phyloP scores from a whole-genome alignment of 2,113 vertebrate genomes.

The Ia io region DNA sequence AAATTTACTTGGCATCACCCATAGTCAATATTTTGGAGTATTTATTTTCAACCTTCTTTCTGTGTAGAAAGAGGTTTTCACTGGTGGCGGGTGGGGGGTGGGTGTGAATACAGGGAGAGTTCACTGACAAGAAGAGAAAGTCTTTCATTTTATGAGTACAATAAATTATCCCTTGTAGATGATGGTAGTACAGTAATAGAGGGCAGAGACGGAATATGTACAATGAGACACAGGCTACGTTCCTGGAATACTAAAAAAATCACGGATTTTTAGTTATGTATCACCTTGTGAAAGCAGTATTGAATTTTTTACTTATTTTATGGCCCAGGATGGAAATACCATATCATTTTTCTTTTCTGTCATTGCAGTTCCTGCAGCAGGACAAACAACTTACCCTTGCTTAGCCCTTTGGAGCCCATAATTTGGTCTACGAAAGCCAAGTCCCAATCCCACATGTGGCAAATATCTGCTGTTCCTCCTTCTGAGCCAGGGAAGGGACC shows the following conservation, averaged over 20 bases:
- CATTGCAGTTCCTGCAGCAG: neutral
- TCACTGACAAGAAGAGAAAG: conserved; percentile 18
- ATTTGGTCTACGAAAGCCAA: neutral
- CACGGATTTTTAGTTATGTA: neutral
- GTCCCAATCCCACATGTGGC: neutral
- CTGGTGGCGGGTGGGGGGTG: neutral
- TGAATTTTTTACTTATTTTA: conserved; percentile 49
- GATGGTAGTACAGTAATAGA: conserved; percentile 19
- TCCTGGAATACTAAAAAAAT: conserved; percentile 26
- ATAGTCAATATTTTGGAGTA: neutral
- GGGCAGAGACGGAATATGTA: conserved; percentile 37
- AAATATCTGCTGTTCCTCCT: neutral
- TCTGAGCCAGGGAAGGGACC: neutral
- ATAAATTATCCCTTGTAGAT: conserved; percentile 52
- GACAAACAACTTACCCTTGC: conserved; percentile 29
- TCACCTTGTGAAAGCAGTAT: conserved; percentile 7
- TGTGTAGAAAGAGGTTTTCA: neutral
- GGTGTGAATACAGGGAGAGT: conserved; percentile 29
- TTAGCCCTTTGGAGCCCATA: neutral
- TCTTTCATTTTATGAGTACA: conserved; percentile 40
- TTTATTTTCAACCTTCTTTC: conserved; percentile 19
- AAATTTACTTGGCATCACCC: neutral
- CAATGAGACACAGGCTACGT: neutral
- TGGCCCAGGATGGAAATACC: neutral
- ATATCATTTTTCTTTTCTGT: conserved; percentile 8